Conservation (phyloP, 2,888 invertebrate species). For the Xylocampa areola region DNA sequence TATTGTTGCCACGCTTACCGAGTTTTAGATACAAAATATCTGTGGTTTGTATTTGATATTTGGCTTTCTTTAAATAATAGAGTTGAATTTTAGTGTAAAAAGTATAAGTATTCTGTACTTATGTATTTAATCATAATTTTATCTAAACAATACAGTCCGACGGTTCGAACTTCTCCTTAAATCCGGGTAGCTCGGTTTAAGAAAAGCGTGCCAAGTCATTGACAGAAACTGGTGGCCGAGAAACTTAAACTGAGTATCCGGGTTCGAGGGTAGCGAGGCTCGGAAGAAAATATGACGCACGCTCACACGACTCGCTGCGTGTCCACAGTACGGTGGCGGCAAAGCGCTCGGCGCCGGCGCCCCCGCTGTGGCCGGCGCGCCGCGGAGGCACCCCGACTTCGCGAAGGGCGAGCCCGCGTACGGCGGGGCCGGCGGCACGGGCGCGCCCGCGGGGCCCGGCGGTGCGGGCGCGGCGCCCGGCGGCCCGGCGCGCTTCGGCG, state of each 20-base stretch:
- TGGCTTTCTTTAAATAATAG: too few species aligned
- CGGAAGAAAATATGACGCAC: not conserved
- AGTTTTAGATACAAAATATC: too few species aligned
- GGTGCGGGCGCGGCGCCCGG: constrained; percentile 54
- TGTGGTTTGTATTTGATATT: too few species aligned
- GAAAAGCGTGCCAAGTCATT: not conserved
- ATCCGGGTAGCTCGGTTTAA: constrained; percentile 4
- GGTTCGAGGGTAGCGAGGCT: constrained; percentile 25
- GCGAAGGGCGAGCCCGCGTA: constrained; percentile 66
- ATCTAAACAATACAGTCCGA: constrained; percentile 6
- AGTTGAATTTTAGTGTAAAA: too few species aligned
- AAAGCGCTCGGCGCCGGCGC: constrained; percentile 86
- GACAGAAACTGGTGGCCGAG: not conserved
- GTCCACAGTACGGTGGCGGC: constrained; percentile 79
- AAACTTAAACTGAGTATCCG: constrained; percentile 1
- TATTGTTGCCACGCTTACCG: too few species aligned
- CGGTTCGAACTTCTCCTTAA: constrained; percentile 14
- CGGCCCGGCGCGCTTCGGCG: constrained; percentile 65
- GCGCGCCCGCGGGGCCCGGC: constrained; percentile 55
- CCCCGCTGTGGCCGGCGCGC: constrained; percentile 89
- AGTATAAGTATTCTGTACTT: too few species aligned
- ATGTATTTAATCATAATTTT: not conserved
- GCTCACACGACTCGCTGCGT: constrained; percentile 35
- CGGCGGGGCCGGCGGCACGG: constrained; percentile 52
- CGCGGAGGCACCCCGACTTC: constrained; percentile 75